Evolutionary conservation across 2,888 invertebrate species (phyloP).

Genomic region (Leptopilina myrica): DNA sequence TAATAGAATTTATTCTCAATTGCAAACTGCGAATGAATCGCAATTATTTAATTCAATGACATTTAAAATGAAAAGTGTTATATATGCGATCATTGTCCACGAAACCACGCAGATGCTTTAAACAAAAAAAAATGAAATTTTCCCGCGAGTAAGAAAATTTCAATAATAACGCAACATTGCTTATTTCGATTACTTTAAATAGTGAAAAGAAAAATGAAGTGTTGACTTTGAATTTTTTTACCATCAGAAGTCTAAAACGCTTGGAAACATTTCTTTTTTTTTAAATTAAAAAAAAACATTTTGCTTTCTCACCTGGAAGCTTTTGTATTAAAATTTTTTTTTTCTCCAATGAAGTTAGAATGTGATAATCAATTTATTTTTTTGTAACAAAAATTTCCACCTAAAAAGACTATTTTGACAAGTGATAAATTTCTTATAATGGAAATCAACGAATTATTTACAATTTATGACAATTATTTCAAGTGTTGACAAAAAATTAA

Average conservation of each 20-base stretch:
- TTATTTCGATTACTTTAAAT: conserved; percentile 13
- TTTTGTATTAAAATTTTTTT: too few relatives aligned
- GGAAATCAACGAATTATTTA: too few relatives aligned
- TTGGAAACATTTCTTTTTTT: neutral
- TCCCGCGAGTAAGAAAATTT: conserved; percentile 8
- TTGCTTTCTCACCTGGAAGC: too few relatives aligned
- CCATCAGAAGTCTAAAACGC: conserved; percentile 13
- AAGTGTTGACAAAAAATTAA: too few relatives aligned
- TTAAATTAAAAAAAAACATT: too few relatives aligned
- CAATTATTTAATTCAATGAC: neutral
- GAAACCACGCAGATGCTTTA: conserved; percentile 24
- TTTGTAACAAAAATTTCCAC: too few relatives aligned
- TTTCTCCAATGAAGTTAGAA: too few relatives aligned
- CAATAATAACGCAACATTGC: conserved; percentile 8
- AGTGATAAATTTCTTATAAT: too few relatives aligned
- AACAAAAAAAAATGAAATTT: neutral
- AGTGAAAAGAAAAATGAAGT: neutral
- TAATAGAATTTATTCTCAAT: conserved; percentile 6
- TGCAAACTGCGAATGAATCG: conserved; percentile 33
- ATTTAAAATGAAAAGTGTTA: neutral
- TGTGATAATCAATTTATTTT: too few relatives aligned
- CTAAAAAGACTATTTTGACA: too few relatives aligned
- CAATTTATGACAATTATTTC: too few relatives aligned
- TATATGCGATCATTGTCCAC: conserved; percentile 1
- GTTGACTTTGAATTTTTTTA: neutral